These are phyloP conservation scores for Cyprinodon diabolis DNA, from an alignment of 2,797 vertebrate genomes.

Conservation along the genomic window DNA sequence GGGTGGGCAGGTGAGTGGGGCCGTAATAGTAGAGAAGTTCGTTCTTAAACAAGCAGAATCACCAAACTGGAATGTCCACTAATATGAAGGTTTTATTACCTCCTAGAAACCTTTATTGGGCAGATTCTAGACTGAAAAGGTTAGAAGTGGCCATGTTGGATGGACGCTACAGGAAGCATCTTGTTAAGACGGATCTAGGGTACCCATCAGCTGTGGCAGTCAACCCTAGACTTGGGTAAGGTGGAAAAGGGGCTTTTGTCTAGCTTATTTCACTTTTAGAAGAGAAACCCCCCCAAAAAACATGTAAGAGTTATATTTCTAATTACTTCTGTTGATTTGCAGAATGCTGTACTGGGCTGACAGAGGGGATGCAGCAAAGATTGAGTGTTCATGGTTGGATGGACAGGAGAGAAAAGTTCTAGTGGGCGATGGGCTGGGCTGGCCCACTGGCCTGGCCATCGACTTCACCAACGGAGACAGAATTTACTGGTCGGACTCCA, in stretches of 20 bases:
- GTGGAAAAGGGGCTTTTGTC: not conserved
- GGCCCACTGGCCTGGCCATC: constrained; percentile 91
- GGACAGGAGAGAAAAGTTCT: constrained; percentile 86
- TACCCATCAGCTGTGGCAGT: constrained; percentile 89
- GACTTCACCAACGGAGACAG: constrained; percentile 90
- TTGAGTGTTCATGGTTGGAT: constrained; percentile 92
- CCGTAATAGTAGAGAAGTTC: no score
- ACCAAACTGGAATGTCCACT: not conserved
- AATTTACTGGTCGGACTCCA: constrained; percentile 93
- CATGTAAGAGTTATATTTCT: not conserved
- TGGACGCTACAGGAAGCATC: constrained; percentile 92
- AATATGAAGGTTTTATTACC: constrained; percentile 3
- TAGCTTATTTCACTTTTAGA: no score
- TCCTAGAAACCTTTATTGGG: constrained; percentile 92
- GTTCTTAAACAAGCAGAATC: not conserved
- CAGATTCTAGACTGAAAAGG: constrained; percentile 85
- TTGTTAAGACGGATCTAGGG: constrained; percentile 84
- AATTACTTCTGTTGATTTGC: constrained; percentile 1
- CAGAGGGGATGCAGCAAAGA: constrained; percentile 85
- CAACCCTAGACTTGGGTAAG: constrained; percentile 89
- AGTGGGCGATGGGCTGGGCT: constrained; percentile 83
- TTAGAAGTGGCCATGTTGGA: constrained; percentile 91
- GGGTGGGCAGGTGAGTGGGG: constrained; percentile 88
- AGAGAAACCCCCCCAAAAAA: not conserved
- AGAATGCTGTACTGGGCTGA: constrained; percentile 92